Evolutionary conservation across 2,113 vertebrate genomes (phyloP).

Genomic region (Rhinopithecus roxellana): DNA sequence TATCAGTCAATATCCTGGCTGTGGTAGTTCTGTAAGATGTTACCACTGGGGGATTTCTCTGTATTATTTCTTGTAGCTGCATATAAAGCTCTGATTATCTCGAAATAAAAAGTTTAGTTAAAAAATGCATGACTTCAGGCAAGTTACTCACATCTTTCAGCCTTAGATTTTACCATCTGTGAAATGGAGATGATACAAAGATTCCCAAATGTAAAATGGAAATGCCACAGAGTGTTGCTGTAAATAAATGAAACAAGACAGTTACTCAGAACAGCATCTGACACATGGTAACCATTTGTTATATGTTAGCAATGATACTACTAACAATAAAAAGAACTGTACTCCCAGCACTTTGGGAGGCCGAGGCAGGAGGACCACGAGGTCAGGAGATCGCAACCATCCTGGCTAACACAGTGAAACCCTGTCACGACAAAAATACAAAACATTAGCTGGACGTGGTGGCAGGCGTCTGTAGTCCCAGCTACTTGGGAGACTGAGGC

Average conservation of each 20-base stretch:
- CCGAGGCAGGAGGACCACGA: no score
- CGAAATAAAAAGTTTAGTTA: not conserved
- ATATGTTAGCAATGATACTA: not conserved
- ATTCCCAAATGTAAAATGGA: not conserved
- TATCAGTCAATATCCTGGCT: not conserved
- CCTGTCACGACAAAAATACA: no score
- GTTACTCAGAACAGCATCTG: not conserved
- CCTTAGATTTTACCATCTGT: not conserved
- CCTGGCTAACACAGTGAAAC: no score
- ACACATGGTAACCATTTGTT: fast-evolving
- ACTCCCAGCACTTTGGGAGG: no score
- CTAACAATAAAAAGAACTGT: not conserved
- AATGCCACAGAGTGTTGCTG: not conserved
- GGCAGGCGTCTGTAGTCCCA: no score
- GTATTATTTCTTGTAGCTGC: not conserved
- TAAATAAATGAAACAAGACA: not conserved
- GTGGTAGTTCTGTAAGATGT: not conserved
- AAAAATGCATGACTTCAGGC: not conserved
- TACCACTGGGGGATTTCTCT: not conserved
- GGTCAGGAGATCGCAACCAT: no score
- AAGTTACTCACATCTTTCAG: not conserved
- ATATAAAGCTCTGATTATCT: not conserved
- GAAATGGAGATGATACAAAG: not conserved
- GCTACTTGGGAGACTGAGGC: no score
- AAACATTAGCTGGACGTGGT: no score